These are phyloP conservation scores for Oreochromis grahami DNA, from an alignment of 2,797 vertebrate species.

Conservation along the genomic window DNA sequence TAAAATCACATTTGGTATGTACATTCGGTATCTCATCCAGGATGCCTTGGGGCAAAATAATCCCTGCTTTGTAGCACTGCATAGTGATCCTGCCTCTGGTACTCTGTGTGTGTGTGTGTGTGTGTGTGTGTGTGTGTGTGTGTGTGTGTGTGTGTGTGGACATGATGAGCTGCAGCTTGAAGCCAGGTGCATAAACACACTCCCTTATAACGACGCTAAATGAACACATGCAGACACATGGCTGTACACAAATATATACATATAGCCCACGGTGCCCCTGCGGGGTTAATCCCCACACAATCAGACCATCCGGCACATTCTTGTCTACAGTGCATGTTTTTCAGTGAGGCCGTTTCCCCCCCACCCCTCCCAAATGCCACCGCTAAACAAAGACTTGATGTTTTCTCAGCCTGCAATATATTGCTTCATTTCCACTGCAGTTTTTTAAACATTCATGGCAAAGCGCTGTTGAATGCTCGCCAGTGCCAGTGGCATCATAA, in stretches of 20 bases:
- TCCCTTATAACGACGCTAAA: conserved; percentile 2
- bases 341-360: not conserved
- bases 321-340: not conserved
- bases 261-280: not conserved
- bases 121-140: conserved; percentile 1
- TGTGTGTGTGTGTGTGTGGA: conserved; percentile 10
- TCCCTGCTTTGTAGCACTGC: not conserved
- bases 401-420: conserved; percentile 10
- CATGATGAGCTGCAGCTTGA: conserved; percentile 28
- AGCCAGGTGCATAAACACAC: conserved; percentile 27
- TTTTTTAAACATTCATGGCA: conserved; percentile 10
- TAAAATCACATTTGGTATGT: not conserved
- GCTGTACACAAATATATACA: not conserved
- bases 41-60: not conserved
- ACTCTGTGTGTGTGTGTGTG: not conserved
- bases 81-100: conserved; percentile 8
- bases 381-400: not conserved
- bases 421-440: conserved; percentile 38
- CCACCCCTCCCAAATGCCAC: not conserved
- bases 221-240: not conserved
- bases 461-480: not conserved
- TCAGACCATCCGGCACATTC: not conserved
- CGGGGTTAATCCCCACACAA: not conserved
- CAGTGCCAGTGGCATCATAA: not conserved
- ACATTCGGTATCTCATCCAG: not conserved